Evolutionary conservation across 2,888 invertebrate genomes (phyloP).

Genomic region (Drosophila barbarae): DNA sequence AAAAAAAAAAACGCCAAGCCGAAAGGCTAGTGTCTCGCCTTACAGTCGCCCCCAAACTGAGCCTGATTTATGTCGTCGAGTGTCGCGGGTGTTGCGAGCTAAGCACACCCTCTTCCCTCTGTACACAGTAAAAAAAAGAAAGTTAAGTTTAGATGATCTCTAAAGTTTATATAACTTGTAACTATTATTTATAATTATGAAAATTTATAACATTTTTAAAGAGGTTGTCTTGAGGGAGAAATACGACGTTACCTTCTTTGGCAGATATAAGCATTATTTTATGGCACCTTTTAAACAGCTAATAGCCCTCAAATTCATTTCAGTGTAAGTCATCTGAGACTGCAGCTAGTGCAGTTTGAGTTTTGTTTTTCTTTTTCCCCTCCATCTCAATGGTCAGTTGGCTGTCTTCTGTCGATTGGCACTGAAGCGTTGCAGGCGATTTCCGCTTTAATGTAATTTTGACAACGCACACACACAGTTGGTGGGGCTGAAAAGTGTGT

Average conservation of each 20-base stretch:
- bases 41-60: slow-evolving; percentile 44
- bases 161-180: no score
- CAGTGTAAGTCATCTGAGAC: slow-evolving; percentile 27
- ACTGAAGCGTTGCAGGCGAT: slow-evolving; percentile 49
- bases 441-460: slow-evolving; percentile 72
- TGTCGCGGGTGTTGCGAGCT: slow-evolving; percentile 70
- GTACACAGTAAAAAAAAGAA: background rate
- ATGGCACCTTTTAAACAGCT: no score
- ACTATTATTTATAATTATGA: no score
- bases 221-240: background rate
- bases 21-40: slow-evolving; percentile 60
- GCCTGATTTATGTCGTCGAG: slow-evolving; percentile 63
- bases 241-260: background rate
- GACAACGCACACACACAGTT: slow-evolving; percentile 56
- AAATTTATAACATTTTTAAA: background rate
- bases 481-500: background rate
- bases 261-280: no score
- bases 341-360: slow-evolving; percentile 18
- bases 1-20: slow-evolving; percentile 15
- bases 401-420: slow-evolving; percentile 38
- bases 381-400: slow-evolving; percentile 45
- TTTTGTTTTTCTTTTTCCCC: background rate
- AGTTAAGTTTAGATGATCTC: no score
- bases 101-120: slow-evolving; percentile 6
- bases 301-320: background rate